A percentile compares a stretch with the other conserved stretches of the same genome.
These are phyloP conservation scores for Antennarius maculatus DNA, from an alignment of 2,797 vertebrate species.

Conservation along the genomic window DNA sequence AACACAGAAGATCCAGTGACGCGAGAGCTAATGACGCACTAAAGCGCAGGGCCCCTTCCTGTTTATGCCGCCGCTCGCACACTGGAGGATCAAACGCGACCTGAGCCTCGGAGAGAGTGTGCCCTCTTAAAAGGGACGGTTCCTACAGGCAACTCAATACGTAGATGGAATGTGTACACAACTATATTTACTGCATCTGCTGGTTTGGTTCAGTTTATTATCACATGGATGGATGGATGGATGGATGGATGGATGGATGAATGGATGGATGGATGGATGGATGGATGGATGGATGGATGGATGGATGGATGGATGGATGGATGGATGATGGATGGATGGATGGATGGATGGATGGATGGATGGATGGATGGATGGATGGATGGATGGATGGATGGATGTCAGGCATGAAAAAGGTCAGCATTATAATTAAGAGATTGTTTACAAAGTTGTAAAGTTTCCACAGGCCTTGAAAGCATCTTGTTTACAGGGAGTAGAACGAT, in stretches of 20 bases:
- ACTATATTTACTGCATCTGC: not conserved
- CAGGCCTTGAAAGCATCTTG: slow-evolving; percentile 53
- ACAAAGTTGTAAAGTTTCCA: slow-evolving; percentile 37
- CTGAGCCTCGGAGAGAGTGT: slow-evolving; percentile 32
- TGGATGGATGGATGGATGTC: no score
- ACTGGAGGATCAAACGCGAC: slow-evolving; percentile 64
- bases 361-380: no score
- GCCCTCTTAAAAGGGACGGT: slow-evolving; percentile 29
- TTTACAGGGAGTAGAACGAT: slow-evolving; percentile 53
- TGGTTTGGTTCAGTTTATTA: not conserved
- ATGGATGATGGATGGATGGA: no score
- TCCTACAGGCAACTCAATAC: slow-evolving; percentile 19
- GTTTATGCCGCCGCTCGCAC: slow-evolving; percentile 64
- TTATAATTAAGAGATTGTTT: no score
- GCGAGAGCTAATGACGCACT: slow-evolving; percentile 72
- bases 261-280: no score
- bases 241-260: no score
- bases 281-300: no score
- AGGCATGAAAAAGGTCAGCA: no score
- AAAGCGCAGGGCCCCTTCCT: slow-evolving; percentile 71
- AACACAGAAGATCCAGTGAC: slow-evolving; percentile 69
- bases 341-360: no score
- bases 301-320: no score
- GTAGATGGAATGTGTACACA: not conserved
- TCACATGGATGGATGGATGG: no score